phyloP scores from a whole-genome alignment of 2,888 invertebrate species.

The Leptura quadrifasciata region DNA sequence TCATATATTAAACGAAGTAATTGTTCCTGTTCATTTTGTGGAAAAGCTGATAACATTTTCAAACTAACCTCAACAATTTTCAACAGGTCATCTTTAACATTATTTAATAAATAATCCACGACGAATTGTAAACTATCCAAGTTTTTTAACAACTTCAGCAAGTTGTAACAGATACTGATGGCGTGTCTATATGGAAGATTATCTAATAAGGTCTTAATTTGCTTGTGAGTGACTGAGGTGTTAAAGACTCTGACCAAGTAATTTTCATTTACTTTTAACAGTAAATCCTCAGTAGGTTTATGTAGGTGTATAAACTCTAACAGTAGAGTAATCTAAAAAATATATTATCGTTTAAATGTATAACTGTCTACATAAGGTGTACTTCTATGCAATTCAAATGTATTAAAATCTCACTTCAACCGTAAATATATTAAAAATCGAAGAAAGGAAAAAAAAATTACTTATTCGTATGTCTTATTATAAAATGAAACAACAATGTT shows the following conservation, averaged over 20 bases:
- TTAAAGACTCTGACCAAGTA: conserved; percentile 78
- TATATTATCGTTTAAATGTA: too few species aligned
- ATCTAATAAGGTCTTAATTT: conserved; percentile 77
- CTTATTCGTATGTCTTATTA: too few species aligned
- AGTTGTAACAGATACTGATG: conserved; percentile 78
- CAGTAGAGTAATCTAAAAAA: conserved; percentile 79
- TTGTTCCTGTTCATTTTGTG: conserved; percentile 76
- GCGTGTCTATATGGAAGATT: conserved; percentile 78
- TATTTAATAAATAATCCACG: conserved; percentile 77
- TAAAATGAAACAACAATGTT: too few species aligned
- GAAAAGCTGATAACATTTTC: conserved; percentile 81
- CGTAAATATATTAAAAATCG: too few species aligned
- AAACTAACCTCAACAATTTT: conserved; percentile 81
- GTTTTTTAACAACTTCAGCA: conserved; percentile 80
- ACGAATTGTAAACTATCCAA: conserved; percentile 80
- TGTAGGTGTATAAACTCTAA: conserved; percentile 83
- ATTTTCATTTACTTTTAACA: conserved; percentile 74
- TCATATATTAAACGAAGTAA: conserved; percentile 81
- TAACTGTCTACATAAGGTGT: too few species aligned
- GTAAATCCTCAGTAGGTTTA: conserved; percentile 76
- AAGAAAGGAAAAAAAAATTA: too few species aligned
- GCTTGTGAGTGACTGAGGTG: conserved; percentile 73
- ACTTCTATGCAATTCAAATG: too few species aligned
- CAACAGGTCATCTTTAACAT: conserved; percentile 75
- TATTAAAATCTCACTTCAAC: too few species aligned